Evolutionary conservation across 2,888 invertebrate species (phyloP).

Genomic region (Mesopsocus fuscifrons): DNA sequence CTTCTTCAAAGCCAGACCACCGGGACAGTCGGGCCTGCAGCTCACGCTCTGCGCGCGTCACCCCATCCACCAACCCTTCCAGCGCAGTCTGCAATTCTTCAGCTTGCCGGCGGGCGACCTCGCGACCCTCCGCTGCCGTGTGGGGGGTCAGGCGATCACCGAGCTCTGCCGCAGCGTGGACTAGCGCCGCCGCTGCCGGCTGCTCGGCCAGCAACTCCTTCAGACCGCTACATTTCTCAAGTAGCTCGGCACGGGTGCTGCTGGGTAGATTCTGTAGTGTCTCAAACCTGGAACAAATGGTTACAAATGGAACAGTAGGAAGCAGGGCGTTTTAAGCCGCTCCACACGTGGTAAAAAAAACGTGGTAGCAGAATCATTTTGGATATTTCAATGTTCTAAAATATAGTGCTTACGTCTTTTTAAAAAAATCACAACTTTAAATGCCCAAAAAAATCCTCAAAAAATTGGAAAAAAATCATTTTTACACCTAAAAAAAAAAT

Average conservation of each 20-base stretch:
- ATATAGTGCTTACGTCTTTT: no score
- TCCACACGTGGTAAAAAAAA: no score
- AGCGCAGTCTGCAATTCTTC: conserved; percentile 68
- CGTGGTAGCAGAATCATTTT: no score
- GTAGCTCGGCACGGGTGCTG: conserved; percentile 46
- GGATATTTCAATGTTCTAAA: no score
- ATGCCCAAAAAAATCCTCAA: no score
- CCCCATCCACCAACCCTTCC: conserved; percentile 60
- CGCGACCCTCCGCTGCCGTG: conserved; percentile 73
- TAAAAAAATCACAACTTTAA: no score
- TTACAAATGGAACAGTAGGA: conserved; percentile 13
- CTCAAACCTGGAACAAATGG: not conserved
- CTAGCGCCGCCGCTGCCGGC: conserved; percentile 47
- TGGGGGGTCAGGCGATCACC: conserved; percentile 76
- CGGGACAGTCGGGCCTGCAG: conserved; percentile 65
- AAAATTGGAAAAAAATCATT: no score
- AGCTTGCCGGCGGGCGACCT: conserved; percentile 65
- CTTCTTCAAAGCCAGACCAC: conserved; percentile 84
- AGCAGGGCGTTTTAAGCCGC: no score
- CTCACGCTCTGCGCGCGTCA: conserved; percentile 57
- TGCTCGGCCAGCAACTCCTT: conserved; percentile 57
- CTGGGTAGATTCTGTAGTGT: conserved; percentile 5
- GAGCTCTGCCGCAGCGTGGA: conserved; percentile 69
- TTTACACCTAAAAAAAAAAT: no score
- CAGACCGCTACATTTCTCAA: conserved; percentile 45